Base-by-base conservation (phyloP, 2,888 invertebrate genomes). In the Sarcophaga caerulescens region DNA sequence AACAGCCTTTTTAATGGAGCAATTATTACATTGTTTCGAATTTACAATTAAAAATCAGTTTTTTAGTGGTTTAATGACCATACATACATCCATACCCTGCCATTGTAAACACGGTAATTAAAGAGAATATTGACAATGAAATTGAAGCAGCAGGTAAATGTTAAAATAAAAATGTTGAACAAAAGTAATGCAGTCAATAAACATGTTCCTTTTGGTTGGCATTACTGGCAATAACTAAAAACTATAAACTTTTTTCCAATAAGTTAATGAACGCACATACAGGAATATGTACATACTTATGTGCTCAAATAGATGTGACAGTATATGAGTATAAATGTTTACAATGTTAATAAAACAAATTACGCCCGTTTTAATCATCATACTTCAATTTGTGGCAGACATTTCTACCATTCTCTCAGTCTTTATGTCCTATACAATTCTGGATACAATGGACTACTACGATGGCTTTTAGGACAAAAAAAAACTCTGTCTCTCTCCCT, bases 311-410 rank as follows among this genome's bases (percentile, higher is more conserved):
- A 59, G 17, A 17, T 25, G 14, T 52, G 4, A 17, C 8, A 35
- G 8, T 35, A 23, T 17, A n/a, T 62, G 68, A 23, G 11, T 60
- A 45, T 45, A 74, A 57, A 65, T 65, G 65, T 71, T 71, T 73
- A 35, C 44, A 60, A 76, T 76, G 66, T 80, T 77, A 85, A 77
- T 85, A 69, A 78, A 85, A 81, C 47, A 66, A 63, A 85, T 81
- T 85, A 85, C 60, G 44, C 69, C 85, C 74, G 63, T 85, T 78
- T 85, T 85, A 85, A 81, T 85, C 85, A 74, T 81, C 81, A 70
- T 78, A 68, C 69, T 74, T 69, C 81, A 81, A 81, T 77, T 74
- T 85, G 81, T 57, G 81, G 78, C 78, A 60, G 69, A 65, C 78
- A 70, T 78, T 68, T 14, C 17, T 12, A 17, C 66, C 62, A 73